phyloP scores from a whole-genome alignment of 1,140 invertebrate species.

The Drosophila dunni region DNA sequence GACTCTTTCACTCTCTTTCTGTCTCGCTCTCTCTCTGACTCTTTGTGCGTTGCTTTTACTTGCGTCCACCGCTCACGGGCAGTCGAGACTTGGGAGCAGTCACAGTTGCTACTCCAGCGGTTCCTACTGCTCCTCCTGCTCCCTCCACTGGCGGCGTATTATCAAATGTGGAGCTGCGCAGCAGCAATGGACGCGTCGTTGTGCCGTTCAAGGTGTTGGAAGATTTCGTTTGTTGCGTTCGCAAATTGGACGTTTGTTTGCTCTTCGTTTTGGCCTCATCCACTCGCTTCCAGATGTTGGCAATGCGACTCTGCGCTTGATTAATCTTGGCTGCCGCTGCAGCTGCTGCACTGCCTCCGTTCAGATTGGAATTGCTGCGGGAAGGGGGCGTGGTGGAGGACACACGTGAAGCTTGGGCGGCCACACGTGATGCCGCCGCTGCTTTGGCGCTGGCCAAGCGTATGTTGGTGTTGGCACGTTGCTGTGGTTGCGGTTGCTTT shows the following conservation, averaged over 20 bases:
- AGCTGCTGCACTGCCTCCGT: constrained; percentile 67
- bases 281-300: constrained; percentile 94
- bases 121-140: background rate
- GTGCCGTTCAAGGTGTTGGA: constrained; percentile 59
- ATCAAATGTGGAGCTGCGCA: constrained; percentile 90
- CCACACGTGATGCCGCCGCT: constrained; percentile 55
- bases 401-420: constrained; percentile 84
- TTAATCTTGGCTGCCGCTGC: constrained; percentile 69
- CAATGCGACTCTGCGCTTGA: constrained; percentile 94
- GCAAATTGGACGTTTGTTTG: constrained; percentile 84
- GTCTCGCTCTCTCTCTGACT: constrained; percentile 26
- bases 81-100: constrained; percentile 49
- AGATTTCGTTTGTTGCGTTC: constrained; percentile 72
- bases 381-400: constrained; percentile 87
- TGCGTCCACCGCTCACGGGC: constrained; percentile 48
- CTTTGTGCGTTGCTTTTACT: constrained; percentile 47
- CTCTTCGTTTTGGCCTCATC: constrained; percentile 87
- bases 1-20: background rate
- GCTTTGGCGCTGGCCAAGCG: constrained; percentile 72
- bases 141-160: constrained; percentile 84
- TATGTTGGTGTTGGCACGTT: constrained; percentile 85
- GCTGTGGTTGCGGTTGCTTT: constrained; percentile 71
- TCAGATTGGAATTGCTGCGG: constrained; percentile 86
- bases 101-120: background rate
- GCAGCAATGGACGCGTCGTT: constrained; percentile 77